Base-by-base conservation (phyloP, 2,888 invertebrate species). In the Idaea aversata region DNA sequence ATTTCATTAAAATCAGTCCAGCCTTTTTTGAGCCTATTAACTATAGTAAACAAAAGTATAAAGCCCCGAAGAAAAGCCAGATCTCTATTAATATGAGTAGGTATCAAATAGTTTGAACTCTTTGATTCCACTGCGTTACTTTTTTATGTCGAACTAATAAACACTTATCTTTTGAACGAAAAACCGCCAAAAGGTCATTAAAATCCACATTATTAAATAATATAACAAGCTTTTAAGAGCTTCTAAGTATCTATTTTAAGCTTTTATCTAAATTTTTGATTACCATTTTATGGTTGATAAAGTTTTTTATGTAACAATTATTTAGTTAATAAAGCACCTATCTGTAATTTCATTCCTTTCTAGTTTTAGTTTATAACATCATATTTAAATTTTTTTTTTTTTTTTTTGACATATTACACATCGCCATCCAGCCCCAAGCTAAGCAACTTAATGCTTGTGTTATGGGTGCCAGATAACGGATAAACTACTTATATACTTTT, bases 221-320 rank as follows among this genome's bases (percentile, higher is more conserved):
- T 47, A 47, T 47, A 47, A 47, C 47, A 47, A 47, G 10, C 47
- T 62, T 62, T 61, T 62, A 15, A 62, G 34, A 47, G 15, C 15
- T 16, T 63, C 15, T 59, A 15, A 15, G 47, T 47, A 47, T 47
- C 47, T 47, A 47, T 47, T 47, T 47, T 47, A 47, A 47, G 47
- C 47, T 65, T 65, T 63, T 65, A 69, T 69, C 65, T 61, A 34
- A 34, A 58, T 61, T 25, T 67, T 67, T 65, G 65, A 69, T 69
- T 61, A 61, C 61, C 15, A 60, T 67, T 69, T 67, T 69, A 69
- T 67, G 16, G 61, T 59, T 36, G 65, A 65, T 67, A 67, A 69
- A 64, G 64, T 67, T 57, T 67, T n/a, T 65, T 63, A 67, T 64
- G 47, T 47, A 47, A 47, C 47, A 47, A 47, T 47, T 47, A 47